phyloP scores from a whole-genome alignment of 2,113 vertebrate species.

The Cottus gobio region DNA sequence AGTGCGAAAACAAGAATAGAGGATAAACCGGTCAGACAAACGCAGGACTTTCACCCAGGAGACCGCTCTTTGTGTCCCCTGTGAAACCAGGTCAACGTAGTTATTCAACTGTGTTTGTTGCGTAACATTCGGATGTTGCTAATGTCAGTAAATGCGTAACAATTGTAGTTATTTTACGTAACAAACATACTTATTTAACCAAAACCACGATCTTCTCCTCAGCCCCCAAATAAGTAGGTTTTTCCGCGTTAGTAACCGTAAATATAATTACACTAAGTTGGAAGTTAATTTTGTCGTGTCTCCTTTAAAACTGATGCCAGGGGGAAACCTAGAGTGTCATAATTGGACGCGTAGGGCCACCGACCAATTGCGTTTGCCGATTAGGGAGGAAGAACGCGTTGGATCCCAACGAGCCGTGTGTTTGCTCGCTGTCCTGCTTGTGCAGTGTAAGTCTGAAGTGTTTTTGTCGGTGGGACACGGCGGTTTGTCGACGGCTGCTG shows the following conservation, averaged over 20 bases:
- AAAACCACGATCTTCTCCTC: background rate
- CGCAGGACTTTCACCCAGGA: background rate
- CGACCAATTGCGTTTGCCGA: background rate
- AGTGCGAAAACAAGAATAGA: too few relatives aligned
- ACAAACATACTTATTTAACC: background rate
- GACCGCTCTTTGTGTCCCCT: background rate
- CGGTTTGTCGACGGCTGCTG: constrained; percentile 35
- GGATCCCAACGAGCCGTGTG: background rate
- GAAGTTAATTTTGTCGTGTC: background rate
- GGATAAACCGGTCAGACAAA: too few relatives aligned
- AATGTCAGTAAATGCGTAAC: background rate
- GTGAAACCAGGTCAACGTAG: background rate
- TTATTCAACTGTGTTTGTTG: background rate
- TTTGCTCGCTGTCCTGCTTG: background rate
- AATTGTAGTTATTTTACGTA: background rate
- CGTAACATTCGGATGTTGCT: background rate
- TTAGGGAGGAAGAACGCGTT: background rate
- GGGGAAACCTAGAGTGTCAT: background rate
- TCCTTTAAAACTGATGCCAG: background rate
- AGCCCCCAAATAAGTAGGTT: background rate
- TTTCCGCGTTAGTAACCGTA: background rate
- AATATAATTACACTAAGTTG: background rate
- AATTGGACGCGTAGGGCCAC: background rate
- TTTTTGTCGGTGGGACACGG: background rate
- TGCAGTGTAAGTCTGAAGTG: background rate